phyloP scores from a whole-genome alignment of 2,888 invertebrate species.

The Rhimphoctona megacephalus region DNA sequence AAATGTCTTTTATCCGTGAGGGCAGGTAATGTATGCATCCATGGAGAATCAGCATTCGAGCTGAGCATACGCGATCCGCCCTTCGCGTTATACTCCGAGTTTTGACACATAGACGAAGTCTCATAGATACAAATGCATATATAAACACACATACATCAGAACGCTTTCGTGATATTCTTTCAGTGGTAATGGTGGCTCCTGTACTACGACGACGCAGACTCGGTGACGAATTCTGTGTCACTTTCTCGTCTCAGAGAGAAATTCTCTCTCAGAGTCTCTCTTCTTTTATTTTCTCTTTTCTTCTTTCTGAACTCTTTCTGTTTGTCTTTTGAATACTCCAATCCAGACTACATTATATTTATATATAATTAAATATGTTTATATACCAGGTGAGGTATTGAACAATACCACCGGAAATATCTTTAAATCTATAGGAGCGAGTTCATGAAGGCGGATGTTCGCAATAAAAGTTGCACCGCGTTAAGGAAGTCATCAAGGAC shows the following conservation, averaged over 20 bases:
- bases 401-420: not conserved
- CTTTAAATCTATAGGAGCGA: not conserved
- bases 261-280: no score
- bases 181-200: constrained; percentile 50
- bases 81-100: constrained; percentile 74
- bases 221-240: constrained; percentile 50
- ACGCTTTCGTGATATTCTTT: constrained; percentile 44
- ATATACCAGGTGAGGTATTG: not conserved
- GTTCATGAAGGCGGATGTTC: not conserved
- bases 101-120: constrained; percentile 34
- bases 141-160: constrained; percentile 29
- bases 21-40: constrained; percentile 80
- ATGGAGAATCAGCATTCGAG: constrained; percentile 82
- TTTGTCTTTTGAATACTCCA: constrained; percentile 32
- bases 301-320: not conserved
- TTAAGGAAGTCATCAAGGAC: not conserved
- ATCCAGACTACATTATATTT: constrained; percentile 6
- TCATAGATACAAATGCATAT: not conserved
- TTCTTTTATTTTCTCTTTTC: constrained; percentile 28
- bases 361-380: not conserved
- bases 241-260: not conserved
- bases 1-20: constrained; percentile 82
- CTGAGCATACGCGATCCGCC: constrained; percentile 79
- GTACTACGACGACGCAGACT: constrained; percentile 48
- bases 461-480: not conserved